Percentiles rank a stretch among this genome's conserved stretches.
Evolutionary conservation across 2,797 vertebrate species (phyloP).

Genomic region (Pachyuromys duprasi): DNA sequence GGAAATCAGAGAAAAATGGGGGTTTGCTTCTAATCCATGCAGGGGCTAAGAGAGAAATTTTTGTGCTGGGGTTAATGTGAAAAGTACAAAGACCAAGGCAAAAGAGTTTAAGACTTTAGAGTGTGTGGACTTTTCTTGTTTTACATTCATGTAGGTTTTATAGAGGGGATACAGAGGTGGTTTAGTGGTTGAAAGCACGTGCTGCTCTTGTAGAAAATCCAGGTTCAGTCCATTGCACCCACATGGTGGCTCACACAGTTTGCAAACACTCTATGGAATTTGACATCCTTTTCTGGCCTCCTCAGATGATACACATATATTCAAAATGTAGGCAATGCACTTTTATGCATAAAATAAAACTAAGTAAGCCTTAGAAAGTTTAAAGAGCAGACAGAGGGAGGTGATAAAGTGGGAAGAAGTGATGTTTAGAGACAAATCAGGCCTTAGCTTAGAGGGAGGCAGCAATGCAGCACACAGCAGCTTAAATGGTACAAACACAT

Average conservation of each 20-base stretch:
- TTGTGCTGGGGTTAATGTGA: neutral
- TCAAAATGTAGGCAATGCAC: neutral
- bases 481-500: slow-evolving; percentile 21
- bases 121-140: neutral
- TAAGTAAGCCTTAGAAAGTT: neutral
- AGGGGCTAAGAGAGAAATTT: neutral
- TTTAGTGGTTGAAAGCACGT: neutral
- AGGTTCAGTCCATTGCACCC: neutral
- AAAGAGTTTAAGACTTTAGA: neutral
- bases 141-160: neutral
- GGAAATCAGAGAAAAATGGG: neutral
- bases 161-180: neutral
- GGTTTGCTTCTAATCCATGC: neutral
- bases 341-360: neutral
- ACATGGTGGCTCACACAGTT: neutral
- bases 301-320: neutral
- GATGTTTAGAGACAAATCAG: neutral
- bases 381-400: neutral
- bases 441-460: neutral
- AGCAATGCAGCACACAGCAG: neutral
- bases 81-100: neutral
- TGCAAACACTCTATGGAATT: neutral
- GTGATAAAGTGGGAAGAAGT: neutral
- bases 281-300: neutral
- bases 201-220: neutral